phyloP scores from a whole-genome alignment of 2,113 vertebrate genomes.

The Hippocampus barbouri region DNA sequence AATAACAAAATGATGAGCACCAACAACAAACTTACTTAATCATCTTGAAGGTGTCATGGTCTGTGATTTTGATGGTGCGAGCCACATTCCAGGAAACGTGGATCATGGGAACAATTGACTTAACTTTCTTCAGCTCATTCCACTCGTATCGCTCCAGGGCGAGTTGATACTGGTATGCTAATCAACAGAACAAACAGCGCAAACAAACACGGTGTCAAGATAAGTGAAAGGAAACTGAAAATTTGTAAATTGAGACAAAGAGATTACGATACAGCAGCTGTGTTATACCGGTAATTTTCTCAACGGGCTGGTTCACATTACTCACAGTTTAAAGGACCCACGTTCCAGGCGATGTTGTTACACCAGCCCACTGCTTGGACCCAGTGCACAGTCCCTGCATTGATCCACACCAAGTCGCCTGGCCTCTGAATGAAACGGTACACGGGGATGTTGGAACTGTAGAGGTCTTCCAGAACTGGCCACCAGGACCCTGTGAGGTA shows the following conservation, averaged over 20 bases:
- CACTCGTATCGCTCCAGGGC: constrained; percentile 90
- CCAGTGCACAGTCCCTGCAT: constrained; percentile 90
- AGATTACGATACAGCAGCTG: background rate
- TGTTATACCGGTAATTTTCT: background rate
- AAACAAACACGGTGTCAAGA: background rate
- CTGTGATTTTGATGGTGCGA: constrained; percentile 83
- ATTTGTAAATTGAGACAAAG: constrained; percentile 13
- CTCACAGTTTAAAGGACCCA: constrained; percentile 87
- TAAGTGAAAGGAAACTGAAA: background rate
- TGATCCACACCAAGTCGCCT: constrained; percentile 91
- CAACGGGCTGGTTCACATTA: background rate
- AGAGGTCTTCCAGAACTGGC: constrained; percentile 89
- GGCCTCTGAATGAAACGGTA: constrained; percentile 92
- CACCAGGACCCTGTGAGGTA: constrained; percentile 93
- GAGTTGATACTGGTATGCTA: constrained; percentile 91
- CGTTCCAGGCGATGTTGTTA: constrained; percentile 95
- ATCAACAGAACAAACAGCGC: constrained; percentile 1
- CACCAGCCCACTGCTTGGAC: constrained; percentile 93
- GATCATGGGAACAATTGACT: constrained; percentile 94
- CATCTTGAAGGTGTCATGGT: constrained; percentile 82
- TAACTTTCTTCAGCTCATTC: constrained; percentile 89
- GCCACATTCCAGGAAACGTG: constrained; percentile 92
- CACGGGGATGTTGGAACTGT: constrained; percentile 85
- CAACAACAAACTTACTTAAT: constrained; percentile 77
- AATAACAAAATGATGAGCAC: background rate